Percentiles rank a stretch among this genome's conserved stretches.
Evolutionary conservation across 2,797 vertebrate genomes (phyloP).

Genomic region (Dromococcyx pavoninus): DNA sequence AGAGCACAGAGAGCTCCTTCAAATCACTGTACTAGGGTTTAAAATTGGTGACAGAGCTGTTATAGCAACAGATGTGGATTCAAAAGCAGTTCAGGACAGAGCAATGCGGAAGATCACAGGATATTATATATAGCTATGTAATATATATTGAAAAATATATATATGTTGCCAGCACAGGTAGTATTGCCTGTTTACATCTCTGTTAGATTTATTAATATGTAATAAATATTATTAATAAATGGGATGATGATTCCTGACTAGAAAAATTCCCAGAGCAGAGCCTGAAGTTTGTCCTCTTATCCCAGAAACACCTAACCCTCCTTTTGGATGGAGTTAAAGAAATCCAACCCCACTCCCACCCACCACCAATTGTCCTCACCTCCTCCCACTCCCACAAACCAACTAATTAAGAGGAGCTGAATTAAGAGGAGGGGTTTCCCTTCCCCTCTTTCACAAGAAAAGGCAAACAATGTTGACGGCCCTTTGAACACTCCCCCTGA

Average conservation of each 20-base stretch:
- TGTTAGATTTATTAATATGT: neutral
- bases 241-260: neutral
- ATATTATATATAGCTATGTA: no score
- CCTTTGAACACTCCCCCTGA: neutral
- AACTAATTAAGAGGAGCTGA: neutral
- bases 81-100: neutral
- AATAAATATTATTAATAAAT: neutral
- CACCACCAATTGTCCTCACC: neutral
- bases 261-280: neutral
- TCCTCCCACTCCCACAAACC: neutral
- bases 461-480: neutral
- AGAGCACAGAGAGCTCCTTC: neutral
- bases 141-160: no score
- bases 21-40: rapidly evolving
- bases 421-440: neutral
- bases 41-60: neutral
- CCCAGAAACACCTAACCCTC: neutral
- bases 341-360: neutral
- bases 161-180: neutral
- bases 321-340: neutral
- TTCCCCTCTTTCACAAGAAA: neutral
- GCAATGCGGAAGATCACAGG: neutral
- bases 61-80: neutral
- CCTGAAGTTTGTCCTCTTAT: neutral
- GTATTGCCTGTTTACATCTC: neutral